Base-by-base conservation (phyloP, 2,888 invertebrate species). In the Sarcophaga subvicina region DNA sequence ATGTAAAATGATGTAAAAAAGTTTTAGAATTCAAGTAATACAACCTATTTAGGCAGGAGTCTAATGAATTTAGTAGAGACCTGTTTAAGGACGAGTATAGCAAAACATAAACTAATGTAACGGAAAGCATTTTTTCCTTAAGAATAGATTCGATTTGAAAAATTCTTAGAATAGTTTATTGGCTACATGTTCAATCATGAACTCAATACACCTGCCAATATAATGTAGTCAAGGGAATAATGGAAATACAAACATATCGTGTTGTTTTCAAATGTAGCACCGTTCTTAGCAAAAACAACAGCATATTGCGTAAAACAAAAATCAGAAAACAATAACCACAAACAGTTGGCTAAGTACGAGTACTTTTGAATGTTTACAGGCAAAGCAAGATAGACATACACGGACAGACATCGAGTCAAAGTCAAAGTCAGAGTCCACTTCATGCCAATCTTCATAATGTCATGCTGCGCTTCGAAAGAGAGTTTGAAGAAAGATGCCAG, bases 381-480 rank as follows among this genome's bases (percentile, higher is more conserved):
- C 54, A 54, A 17, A 10, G 37, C 37, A 37, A 8, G 37, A 37
- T 37, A 37, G 37, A 37, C 37, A 54, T 17, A 54, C 14, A 17
- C 14, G 54, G 54, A 54, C 70, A 47, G 64, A 64, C 37, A 47
- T 60, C 25, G 2, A 70, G 70, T 70, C 49, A 10, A 27, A 70
- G 47, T 71, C 67, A 37, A 37, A 80, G 86, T 80, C 86, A 84
- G 83, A 84, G 84, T 75, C 77, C 84, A 78, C 20, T 69, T 49
- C 66, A 80, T 86, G 86, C 86, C 86, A 83, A 86, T 84, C 80
- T 73, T 81, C 54, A 71, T 81, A 70, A 72, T 78, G 86, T 84
- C 86, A 84, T 84, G 86, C 83, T 84, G 86, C n/a, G 80, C 64
- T 75, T 49, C 59, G 72, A 64, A 73, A 60, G 67, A 83, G 73